Evolutionary conservation across 2,113 vertebrate species (phyloP), one percentile per base, ranked within the genome.

Genomic region (Centrocercus urophasianus): DNA sequence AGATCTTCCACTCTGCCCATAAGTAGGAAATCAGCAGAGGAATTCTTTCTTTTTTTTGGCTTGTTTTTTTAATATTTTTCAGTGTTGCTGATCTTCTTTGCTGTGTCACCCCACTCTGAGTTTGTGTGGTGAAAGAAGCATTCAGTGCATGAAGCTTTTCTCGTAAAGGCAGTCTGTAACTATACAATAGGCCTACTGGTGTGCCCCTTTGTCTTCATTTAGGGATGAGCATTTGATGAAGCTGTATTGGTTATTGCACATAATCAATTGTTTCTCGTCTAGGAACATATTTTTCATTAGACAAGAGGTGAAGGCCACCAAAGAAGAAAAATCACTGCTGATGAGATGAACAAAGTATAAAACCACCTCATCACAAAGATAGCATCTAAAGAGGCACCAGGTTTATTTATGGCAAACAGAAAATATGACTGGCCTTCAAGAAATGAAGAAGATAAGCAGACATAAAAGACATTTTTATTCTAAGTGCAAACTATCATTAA

Each of bases 401-500:
- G 83, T 89, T 96, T 97, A 93, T 93, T 97, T 96, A 95, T 90
- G 90, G 64, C 60, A 83, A 87, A 91, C 59, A 91, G 94, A 88
- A 94, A 93, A 88, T 95, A 96, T 91, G 92, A 83, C 43, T 88
- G 74, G 90, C 77, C 94, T 94, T 97, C 93, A 97, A 97, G 96
- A 97, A 96, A 96, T 92, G 88, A 97, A 73, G 84, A 97, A 97
- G 97, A 98, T 96, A 96, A 86, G 88, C 95, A 95, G 96, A 97
- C 93, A 96, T 96, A 96, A 97, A 97, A 97, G 96, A 97, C 92
- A 75, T 94, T 97, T 96, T 96, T 96, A 97, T 94, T 97, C 95
- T 95, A 96, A 96, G 86, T 95, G 88, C 96, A 97, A 96, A 96
- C 97, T 97, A 97, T 97, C 96, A 98, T 98, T 98, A 98, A 97